phyloP scores from a whole-genome alignment of 2,113 vertebrate genomes.

The Microcebus ravelobensis region DNA sequence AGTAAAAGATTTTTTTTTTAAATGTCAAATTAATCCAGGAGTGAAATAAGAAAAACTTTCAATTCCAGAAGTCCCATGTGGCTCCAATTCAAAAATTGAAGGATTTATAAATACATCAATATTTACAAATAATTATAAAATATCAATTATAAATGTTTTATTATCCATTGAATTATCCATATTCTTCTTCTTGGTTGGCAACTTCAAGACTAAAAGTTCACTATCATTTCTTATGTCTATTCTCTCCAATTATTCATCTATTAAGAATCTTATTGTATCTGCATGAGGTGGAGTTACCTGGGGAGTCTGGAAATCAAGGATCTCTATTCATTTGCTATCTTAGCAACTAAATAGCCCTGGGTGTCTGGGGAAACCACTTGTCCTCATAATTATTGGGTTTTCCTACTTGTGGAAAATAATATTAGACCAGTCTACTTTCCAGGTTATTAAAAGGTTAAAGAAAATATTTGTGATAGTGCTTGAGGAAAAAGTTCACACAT shows the following conservation, averaged over 20 bases:
- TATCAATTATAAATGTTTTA: neutral
- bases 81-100: neutral
- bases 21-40: neutral
- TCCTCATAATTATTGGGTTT: conserved; percentile 23
- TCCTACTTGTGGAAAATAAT: neutral
- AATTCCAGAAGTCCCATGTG: neutral
- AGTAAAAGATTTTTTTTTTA: neutral
- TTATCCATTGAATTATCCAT: neutral
- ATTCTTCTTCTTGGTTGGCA: neutral
- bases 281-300: neutral
- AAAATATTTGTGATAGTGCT: neutral
- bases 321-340: neutral
- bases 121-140: conserved; percentile 3
- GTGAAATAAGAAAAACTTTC: neutral
- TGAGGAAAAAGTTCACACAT: neutral
- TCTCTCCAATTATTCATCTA: neutral
- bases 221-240: neutral
- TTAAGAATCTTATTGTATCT: neutral
- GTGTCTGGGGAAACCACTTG: neutral
- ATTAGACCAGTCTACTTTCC: neutral
- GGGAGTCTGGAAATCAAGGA: neutral
- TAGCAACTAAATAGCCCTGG: neutral
- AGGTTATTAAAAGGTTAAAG: neutral
- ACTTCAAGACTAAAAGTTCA: neutral
- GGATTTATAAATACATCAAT: neutral